A percentile compares a stretch with the other conserved stretches of the same genome.
phyloP scores from a whole-genome alignment of 30 jellyfish, hydroid and myxozoan genomes.

The Cassiopea andromeda region DNA sequence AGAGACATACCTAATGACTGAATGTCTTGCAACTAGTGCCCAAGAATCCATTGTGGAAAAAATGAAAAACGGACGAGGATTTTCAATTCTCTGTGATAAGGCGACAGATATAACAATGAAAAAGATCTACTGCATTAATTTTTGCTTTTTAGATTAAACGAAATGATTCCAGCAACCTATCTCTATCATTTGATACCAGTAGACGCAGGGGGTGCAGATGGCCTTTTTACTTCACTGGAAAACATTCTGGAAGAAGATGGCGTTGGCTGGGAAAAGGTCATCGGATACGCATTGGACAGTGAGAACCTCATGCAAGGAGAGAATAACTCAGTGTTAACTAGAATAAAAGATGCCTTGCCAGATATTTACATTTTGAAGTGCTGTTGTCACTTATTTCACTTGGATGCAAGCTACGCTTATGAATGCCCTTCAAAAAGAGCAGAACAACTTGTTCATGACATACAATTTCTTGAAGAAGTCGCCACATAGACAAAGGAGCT shows the following conservation, averaged over 20 bases:
- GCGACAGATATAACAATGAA: conserved; percentile 12
- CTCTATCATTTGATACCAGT: not conserved
- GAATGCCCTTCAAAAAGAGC: not conserved
- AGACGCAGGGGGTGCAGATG: conserved; percentile 32
- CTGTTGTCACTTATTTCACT: conserved; percentile 46
- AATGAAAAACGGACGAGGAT: not conserved
- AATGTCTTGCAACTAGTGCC: conserved; percentile 48
- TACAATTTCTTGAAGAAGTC: no score
- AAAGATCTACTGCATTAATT: conserved; percentile 27
- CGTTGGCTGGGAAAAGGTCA: conserved; percentile 21
- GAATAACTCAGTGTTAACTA: conserved; percentile 29
- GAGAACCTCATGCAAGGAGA: conserved; percentile 60
- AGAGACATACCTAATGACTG: conserved; percentile 36
- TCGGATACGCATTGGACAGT: conserved; percentile 48
- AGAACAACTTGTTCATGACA: no score
- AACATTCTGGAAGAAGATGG: conserved; percentile 14
- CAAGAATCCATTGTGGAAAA: conserved; percentile 1
- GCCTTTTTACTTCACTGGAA: conserved; percentile 2
- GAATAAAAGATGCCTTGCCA: conserved; percentile 20
- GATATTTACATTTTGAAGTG: conserved; percentile 23
- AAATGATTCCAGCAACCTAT: not conserved
- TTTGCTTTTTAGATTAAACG: not conserved
- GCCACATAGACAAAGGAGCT: no score
- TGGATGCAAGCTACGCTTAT: conserved; percentile 10
- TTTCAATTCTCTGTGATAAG: not conserved